Conservation (phyloP, 1,140 invertebrate species). For the Brachystomella parvula region DNA sequence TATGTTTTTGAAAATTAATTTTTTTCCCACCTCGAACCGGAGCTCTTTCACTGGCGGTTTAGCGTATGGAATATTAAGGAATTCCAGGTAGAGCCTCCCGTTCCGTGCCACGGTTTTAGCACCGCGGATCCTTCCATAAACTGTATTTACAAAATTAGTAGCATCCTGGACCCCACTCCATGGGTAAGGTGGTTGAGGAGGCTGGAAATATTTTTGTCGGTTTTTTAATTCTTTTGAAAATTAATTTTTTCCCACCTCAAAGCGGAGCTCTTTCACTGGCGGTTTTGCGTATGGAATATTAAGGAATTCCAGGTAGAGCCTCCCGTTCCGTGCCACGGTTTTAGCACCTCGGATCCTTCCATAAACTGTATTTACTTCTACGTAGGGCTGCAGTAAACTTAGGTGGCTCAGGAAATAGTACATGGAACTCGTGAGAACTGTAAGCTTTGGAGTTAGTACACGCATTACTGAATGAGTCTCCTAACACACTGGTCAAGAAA, state of each 20-base stretch:
- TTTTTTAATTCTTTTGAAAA: neutral
- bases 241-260: conserved; percentile 40
- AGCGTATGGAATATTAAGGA: conserved; percentile 27
- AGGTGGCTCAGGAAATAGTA: neutral
- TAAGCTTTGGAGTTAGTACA: neutral
- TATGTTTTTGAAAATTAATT: neutral
- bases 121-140: conserved; percentile 21
- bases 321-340: conserved; percentile 33
- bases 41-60: conserved; percentile 25
- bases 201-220: conserved; percentile 4
- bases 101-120: conserved; percentile 14
- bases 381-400: neutral
- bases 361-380: conserved; percentile 22
- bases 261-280: conserved; percentile 51
- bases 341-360: conserved; percentile 14
- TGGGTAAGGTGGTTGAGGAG: conserved; percentile 15
- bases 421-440: neutral
- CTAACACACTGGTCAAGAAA: neutral
- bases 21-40: conserved; percentile 26
- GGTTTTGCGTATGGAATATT: conserved; percentile 54
- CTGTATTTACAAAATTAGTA: conserved; percentile 20
- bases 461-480: neutral
- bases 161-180: conserved; percentile 24
- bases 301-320: conserved; percentile 49
- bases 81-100: conserved; percentile 28